Base-by-base conservation (phyloP, 2,888 invertebrate genomes). In the Polymixis flavicincta region DNA sequence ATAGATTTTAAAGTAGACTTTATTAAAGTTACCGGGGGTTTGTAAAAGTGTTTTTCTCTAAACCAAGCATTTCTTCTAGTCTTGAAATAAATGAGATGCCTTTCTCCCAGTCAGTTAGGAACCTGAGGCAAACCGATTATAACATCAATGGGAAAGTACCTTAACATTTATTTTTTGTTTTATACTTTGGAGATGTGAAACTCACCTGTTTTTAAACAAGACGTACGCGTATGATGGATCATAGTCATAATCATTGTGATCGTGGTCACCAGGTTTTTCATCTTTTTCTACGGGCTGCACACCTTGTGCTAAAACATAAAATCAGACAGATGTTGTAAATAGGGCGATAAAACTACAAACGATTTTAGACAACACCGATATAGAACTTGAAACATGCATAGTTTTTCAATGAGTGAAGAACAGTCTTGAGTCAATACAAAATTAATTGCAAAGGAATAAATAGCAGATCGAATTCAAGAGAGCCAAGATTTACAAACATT, bases 161-260 rank as follows among this genome's bases (percentile, higher is more conserved):
- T 66, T 76, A 66, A 73, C 91, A 93, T 65, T 72, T 70, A 74
- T 65, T 66, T 64, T 55, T 32, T 74, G 25, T 65, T 67, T 70
- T 25, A 52, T 1, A 42, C 17, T 50, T 57, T 74, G 25, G 54
- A 61, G 54, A 66, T 74, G 45, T 60, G n/a, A 61, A 64, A 73
- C 85, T 96, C 95, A 98, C 98, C 97, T 97, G 90, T 98, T 97
- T 90, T 98, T 97, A 81, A 98, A 97, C 85, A 97, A 97, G 78
- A 99, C 97, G 92, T 98, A 98, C 5, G 98, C 98, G 90, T 98
- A 98, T 85, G 98, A 98, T 32, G 98, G 97, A 90, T 98, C 98
- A 64, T 98, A 97, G 80, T 97, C 96, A 89, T 96, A 97, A 82
- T 97, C 96, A 87, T 97, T 97, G 90, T 97, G 97, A 88, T 97